These are phyloP conservation scores for Scalopus aquaticus DNA, from an alignment of 2,113 vertebrate species.

Conservation along the genomic window DNA sequence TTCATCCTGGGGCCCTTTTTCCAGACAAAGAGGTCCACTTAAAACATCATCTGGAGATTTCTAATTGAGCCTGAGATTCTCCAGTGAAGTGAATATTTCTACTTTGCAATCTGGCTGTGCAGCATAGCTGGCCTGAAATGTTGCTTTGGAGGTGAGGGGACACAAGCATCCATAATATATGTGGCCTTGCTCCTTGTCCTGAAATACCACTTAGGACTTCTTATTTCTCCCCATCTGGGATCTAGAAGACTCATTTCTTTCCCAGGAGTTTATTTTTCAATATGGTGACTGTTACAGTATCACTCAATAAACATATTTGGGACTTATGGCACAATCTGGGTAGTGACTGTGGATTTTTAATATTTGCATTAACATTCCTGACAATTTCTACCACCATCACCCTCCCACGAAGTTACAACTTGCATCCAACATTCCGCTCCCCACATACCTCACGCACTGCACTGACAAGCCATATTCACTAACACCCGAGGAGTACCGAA, in stretches of 20 bases:
- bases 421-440: background rate
- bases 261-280: background rate
- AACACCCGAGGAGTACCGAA: background rate
- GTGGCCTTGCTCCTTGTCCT: background rate
- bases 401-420: background rate
- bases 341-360: background rate
- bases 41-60: background rate
- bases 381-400: background rate
- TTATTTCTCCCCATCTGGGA: background rate
- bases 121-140: background rate
- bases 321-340: background rate
- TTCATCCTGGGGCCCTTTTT: background rate
- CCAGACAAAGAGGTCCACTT: conserved; percentile 31
- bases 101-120: background rate
- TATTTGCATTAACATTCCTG: background rate
- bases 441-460: background rate
- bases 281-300: background rate
- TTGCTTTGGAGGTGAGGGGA: background rate
- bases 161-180: background rate
- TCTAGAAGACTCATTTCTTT: background rate
- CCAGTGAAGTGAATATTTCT: background rate
- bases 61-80: background rate
- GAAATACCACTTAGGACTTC: background rate
- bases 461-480: background rate
- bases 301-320: background rate